Evolutionary conservation across 2,888 invertebrate genomes (phyloP), one percentile per base, ranked within the genome.

Genomic region (Drosophila algonquin): DNA sequence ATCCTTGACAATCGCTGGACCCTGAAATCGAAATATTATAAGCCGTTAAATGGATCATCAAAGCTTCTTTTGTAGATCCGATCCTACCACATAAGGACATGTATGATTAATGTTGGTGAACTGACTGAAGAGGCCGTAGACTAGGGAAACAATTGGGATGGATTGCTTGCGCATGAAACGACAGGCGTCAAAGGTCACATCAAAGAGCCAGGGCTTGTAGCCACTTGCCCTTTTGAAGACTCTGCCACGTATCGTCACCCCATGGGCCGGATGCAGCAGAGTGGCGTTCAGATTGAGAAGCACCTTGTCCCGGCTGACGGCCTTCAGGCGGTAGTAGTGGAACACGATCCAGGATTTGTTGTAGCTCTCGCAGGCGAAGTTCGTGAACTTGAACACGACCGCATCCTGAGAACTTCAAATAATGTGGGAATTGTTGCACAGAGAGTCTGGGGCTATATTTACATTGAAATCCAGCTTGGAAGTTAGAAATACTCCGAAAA

Each of bases 271-370:
- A 16, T 40, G 9, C 2, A 63, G 6, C 2, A 62, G 2, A 2
- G 63, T 64, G 4, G 46, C 63, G 1, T 53, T 63, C 27, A 48
- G 10, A 10, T 64, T 47, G 3, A 64, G 10, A 0, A 63, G 0
- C 3, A 64, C 40, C 9, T 10, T 63, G 27, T 14, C 27, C 0
- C 64, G 64, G 10, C 52, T 40, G 0, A 77, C 48, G 0, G 75
- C 77, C 18, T 53, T 64, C 1, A 77, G 4, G 1, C 80, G 74
- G 47, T 74, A 81, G 14, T 21, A 16, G 14, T 75, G 24, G 2
- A 81, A 30, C 0, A 24, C 9, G 6, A 77, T 9, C 73, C 75
- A 79, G 0, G 74, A 61, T 40, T 67, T 24, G 4, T 81, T 79
- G 8, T 63, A 63, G n/a, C 52, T 65, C 8, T 54, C 48, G 32